Evolutionary conservation across 1,140 invertebrate species (phyloP).

Genomic region (Cherax quadricarinatus): DNA sequence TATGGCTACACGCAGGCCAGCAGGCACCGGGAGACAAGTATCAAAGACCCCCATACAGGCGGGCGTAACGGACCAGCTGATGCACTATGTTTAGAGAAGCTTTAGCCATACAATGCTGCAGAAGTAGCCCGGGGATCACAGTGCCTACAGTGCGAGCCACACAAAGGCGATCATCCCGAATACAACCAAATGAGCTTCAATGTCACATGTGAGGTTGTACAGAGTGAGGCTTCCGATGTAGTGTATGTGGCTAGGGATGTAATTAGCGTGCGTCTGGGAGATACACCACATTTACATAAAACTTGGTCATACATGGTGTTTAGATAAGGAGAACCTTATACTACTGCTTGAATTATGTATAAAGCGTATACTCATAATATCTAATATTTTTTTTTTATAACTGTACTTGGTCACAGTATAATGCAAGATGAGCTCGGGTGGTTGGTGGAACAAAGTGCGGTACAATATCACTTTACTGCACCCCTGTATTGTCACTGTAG

Average conservation of each 20-base stretch:
- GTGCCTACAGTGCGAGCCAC: neutral
- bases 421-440: too few relatives aligned
- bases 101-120: slow-evolving; percentile 36
- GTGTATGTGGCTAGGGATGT: neutral
- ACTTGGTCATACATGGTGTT: too few relatives aligned
- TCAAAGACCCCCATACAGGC: neutral
- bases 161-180: neutral
- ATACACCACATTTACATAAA: too few relatives aligned
- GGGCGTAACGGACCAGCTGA: neutral
- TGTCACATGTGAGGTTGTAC: neutral
- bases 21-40: neutral
- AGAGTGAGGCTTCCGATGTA: neutral
- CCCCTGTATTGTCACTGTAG: too few relatives aligned
- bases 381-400: too few relatives aligned
- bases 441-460: too few relatives aligned
- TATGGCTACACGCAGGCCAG: neutral
- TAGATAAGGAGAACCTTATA: too few relatives aligned
- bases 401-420: too few relatives aligned
- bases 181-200: neutral
- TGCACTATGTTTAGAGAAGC: slow-evolving; percentile 17
- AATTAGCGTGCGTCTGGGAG: neutral
- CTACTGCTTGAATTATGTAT: too few relatives aligned
- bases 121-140: neutral
- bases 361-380: too few relatives aligned
- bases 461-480: too few relatives aligned